A percentile compares a stretch with the other conserved stretches of the same genome.
Evolutionary conservation across 2,113 vertebrate genomes (phyloP).

Genomic region (Prunella himalayana): DNA sequence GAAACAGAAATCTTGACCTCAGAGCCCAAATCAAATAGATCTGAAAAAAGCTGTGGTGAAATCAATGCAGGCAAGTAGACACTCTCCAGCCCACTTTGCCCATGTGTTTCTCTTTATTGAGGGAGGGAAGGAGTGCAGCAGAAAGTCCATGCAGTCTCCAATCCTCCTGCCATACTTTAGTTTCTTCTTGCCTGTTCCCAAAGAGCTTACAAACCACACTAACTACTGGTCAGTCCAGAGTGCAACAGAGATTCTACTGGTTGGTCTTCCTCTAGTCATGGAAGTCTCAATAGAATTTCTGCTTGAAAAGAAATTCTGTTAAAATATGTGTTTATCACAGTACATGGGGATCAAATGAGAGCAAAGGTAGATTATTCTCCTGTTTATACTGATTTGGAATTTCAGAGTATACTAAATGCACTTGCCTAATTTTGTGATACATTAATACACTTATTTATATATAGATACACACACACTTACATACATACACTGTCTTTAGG

Average conservation of each 20-base stretch:
- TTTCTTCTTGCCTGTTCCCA: neutral
- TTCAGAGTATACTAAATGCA: neutral
- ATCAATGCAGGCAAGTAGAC: neutral
- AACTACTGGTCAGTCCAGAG: neutral
- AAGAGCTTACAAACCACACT: neutral
- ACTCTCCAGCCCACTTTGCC: neutral
- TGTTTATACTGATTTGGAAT: neutral
- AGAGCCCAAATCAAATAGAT: neutral
- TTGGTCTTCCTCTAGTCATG: neutral
- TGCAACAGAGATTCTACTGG: neutral
- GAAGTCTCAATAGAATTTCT: neutral
- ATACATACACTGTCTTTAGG: neutral
- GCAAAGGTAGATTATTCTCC: neutral
- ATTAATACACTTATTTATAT: neutral
- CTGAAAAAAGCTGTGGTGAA: neutral
- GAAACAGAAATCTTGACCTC: conserved; percentile 2
- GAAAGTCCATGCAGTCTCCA: neutral
- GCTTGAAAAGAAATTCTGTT: neutral
- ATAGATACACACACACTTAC: neutral
- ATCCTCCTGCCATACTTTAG: neutral
- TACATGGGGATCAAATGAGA: neutral
- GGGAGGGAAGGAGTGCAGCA: neutral
- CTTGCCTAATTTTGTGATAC: neutral
- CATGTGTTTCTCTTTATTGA: neutral
- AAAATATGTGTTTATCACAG: neutral